A percentile compares a stretch with the other conserved stretches of the same genome.
These are phyloP conservation scores for Zygaena filipendulae DNA, from an alignment of 2,888 invertebrate genomes.

Conservation along the genomic window DNA sequence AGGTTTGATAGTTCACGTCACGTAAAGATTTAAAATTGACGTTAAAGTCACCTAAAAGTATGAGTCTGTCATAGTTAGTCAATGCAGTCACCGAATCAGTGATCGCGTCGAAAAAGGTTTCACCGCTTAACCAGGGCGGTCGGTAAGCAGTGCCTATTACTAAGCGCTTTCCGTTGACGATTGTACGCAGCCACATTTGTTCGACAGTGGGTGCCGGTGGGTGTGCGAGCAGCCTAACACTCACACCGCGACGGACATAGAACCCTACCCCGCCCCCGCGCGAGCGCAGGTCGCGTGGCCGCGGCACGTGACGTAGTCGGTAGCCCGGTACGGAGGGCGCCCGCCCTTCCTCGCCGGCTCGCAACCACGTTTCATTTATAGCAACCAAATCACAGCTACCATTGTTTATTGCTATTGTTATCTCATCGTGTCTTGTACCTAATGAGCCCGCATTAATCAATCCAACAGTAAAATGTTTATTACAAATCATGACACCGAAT, in stretches of 20 bases:
- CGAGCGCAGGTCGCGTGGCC: background rate
- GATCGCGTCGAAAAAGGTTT: too few species aligned
- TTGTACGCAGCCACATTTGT: conserved; percentile 3
- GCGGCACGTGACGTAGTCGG: conserved; percentile 4
- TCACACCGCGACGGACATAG: background rate
- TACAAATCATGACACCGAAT: too few species aligned
- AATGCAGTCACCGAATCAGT: too few species aligned
- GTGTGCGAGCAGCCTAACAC: conserved; percentile 1
- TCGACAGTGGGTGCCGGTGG: conserved; percentile 1
- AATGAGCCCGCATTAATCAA: conserved; percentile 2
- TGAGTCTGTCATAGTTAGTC: too few species aligned
- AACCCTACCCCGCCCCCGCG: conserved; percentile 7
- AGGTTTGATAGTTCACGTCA: too few species aligned
- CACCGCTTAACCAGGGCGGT: too few species aligned
- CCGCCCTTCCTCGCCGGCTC: conserved; percentile 4
- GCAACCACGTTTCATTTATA: conserved; percentile 11
- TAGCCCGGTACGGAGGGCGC: conserved; percentile 8
- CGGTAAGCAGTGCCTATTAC: too few species aligned
- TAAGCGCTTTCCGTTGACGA: too few species aligned
- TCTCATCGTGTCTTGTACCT: conserved; percentile 3
- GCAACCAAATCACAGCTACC: conserved; percentile 2
- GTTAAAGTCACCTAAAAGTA: too few species aligned
- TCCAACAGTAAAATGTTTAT: too few species aligned
- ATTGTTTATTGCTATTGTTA: too few species aligned
- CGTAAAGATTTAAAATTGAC: too few species aligned